Base-by-base conservation (phyloP, 2,113 vertebrate genomes). In the Centropus bengalensis region DNA sequence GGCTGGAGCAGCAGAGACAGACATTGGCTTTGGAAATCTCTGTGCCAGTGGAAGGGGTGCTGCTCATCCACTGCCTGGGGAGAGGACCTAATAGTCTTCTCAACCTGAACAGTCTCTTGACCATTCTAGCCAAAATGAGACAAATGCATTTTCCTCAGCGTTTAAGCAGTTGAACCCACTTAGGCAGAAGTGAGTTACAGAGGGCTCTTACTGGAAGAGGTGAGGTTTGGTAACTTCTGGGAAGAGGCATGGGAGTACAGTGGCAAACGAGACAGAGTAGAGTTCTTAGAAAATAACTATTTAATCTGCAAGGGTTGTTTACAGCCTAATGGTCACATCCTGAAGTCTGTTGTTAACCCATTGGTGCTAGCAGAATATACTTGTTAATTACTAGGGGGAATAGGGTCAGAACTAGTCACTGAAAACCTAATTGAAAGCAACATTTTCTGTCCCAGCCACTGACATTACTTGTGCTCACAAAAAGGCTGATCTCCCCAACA, bases 401-500 rank as follows among this genome's bases (percentile, higher is more conserved):
- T 64, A 90, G 83, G 68, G 69, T 93, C 73, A 89, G 76, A 89
- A 85, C 27, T 55, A 51, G 42, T 82, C 70, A 38, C 76, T 44
- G 84, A 94, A 85, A 89, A 66, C 88, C 59, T 91, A 74, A 63
- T 88, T 90, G 64, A 83, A 86, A 76, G 8, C 8, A 47, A 22
- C 62, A n/a, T 93, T 91, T 95, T 80, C 52, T 86, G 33, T 88
- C n/a, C 24, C 38, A 59, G 63, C 36, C 70, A 62, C 20, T 27
- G 47, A 33, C 38, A 21, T 66, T 84, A 49, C n/a, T 67, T 82
- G 22, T 23, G 8, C 22, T 78, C 70, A 55, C 49, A 68, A 93
- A 92, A 93, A 95, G 86, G 42, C 80, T 77, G 82, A 86, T 90
- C 18, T 88, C 44, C 92, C 60, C 33, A 74, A 92, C 94, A 92